phyloP scores from a whole-genome alignment of 1,140 invertebrate genomes.

The Heliconius melpomene region DNA sequence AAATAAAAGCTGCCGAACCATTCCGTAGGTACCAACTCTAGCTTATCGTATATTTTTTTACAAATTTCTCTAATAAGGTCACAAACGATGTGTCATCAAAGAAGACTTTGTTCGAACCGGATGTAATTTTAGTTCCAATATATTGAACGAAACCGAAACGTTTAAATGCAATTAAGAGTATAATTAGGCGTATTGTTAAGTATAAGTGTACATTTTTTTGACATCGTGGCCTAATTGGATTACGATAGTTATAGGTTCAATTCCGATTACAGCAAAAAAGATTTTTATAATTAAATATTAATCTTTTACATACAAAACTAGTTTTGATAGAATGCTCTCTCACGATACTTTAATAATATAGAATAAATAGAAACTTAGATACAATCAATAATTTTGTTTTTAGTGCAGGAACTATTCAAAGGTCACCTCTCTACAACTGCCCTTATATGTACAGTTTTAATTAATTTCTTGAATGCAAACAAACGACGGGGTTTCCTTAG shows the following conservation, averaged over 20 bases:
- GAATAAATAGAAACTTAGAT: neutral
- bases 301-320: neutral
- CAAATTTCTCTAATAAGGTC: slow-evolving; percentile 10
- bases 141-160: neutral
- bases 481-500: neutral
- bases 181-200: neutral
- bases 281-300: too few relatives aligned
- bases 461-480: neutral
- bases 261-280: neutral
- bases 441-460: neutral
- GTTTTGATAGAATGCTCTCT: neutral
- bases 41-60: neutral
- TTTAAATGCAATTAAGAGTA: neutral
- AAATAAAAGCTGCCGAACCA: neutral
- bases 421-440: neutral
- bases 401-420: neutral
- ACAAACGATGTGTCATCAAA: slow-evolving; percentile 11
- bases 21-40: neutral
- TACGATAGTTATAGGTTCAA: neutral
- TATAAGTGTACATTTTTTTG: neutral
- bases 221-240: neutral
- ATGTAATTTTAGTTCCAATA: neutral
- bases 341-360: neutral
- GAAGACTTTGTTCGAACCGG: neutral
- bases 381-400: neutral